phyloP scores from a whole-genome alignment of 2,888 invertebrate species.

The Laspeyria flexula region DNA sequence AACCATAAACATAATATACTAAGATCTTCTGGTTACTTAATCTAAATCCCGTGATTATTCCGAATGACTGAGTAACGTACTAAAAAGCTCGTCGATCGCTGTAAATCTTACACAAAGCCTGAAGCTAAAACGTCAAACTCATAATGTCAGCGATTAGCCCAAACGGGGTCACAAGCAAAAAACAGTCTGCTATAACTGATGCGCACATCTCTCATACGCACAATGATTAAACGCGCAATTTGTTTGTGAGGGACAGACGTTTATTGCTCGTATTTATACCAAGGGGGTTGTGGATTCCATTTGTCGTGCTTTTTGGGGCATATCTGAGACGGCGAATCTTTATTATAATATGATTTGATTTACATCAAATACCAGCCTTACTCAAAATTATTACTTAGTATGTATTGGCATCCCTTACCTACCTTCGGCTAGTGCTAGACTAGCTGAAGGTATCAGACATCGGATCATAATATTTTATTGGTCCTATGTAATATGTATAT shows the following conservation, averaged over 20 bases:
- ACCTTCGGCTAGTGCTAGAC: too few relatives aligned
- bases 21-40: too few relatives aligned
- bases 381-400: too few relatives aligned
- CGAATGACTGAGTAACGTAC: too few relatives aligned
- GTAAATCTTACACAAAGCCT: conserved; percentile 38
- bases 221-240: conserved; percentile 70
- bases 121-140: conserved; percentile 50
- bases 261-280: conserved; percentile 42
- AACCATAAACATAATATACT: too few relatives aligned
- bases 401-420: too few relatives aligned
- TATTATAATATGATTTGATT: not conserved
- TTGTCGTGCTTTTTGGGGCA: conserved; percentile 4
- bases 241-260: conserved; percentile 60
- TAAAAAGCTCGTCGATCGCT: conserved; percentile 13
- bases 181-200: conserved; percentile 57
- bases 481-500: too few relatives aligned
- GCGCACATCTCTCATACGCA: conserved; percentile 64
- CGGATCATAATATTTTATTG: too few relatives aligned
- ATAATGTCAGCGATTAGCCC: conserved; percentile 63
- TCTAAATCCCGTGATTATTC: too few relatives aligned
- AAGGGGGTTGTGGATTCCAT: conserved; percentile 29
- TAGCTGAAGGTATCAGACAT: too few relatives aligned
- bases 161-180: conserved; percentile 58
- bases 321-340: conserved; percentile 7
- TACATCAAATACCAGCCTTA: too few relatives aligned